Evolutionary conservation across 2,113 vertebrate species (phyloP).

Genomic region (Onychostoma macrolepis): DNA sequence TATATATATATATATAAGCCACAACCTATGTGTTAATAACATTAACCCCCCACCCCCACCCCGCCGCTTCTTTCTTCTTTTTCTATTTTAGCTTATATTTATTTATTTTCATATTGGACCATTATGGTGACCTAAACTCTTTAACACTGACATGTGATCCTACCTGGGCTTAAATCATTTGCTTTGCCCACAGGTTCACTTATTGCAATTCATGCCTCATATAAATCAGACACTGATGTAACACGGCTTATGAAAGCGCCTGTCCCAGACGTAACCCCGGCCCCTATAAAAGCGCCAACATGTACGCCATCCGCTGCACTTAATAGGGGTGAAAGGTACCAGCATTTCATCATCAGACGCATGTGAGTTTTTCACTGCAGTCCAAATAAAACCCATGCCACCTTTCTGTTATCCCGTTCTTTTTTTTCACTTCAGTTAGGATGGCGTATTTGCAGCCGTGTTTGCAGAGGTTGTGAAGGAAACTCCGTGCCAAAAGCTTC

Average conservation of each 20-base stretch:
- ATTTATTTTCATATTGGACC: background rate
- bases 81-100: background rate
- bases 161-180: background rate
- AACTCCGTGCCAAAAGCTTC: background rate
- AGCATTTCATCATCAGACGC: constrained; percentile 20
- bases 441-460: background rate
- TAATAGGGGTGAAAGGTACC: constrained; percentile 10
- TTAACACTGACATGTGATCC: background rate
- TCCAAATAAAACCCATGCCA: background rate
- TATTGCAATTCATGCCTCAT: background rate
- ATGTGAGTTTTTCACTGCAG: background rate
- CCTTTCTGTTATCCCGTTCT: background rate
- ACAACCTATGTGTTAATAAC: no score
- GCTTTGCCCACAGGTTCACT: constrained; percentile 8
- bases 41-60: no score
- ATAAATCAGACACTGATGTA: constrained; percentile 17
- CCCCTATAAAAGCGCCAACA: constrained; percentile 9
- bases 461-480: constrained; percentile 1
- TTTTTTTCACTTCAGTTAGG: background rate
- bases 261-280: constrained; percentile 19
- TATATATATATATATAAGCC: no score
- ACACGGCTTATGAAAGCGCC: background rate
- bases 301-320: background rate
- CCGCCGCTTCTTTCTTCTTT: background rate
- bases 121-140: background rate